Base-by-base conservation (phyloP, 1,140 invertebrate genomes). In the Melipona quadrifasciata region DNA sequence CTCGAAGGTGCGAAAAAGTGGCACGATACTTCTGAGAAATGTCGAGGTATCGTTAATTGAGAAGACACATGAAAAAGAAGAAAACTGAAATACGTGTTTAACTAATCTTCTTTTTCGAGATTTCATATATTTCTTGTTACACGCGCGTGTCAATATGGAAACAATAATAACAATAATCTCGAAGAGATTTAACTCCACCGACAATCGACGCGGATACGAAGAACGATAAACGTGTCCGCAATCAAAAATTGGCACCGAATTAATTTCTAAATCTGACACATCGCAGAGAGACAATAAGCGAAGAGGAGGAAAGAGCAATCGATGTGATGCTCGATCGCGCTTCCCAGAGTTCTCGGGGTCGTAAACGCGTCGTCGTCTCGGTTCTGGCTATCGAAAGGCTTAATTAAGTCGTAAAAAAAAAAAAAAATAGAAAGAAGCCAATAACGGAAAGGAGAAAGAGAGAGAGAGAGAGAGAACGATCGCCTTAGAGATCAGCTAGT, bases 361-460 rank as follows among this genome's bases (percentile, higher is more conserved):
- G n/a, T 39, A 31, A 39, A 24, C 19, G 24, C 55, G 79, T 0
- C 39, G 8, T 12, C 34, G 6, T n/a, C 68, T 71, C 12, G 21
- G 34, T 70, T 16, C 11, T 55, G n/a, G 51, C 57, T 4, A 24
- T 39, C 39, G n/a, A 51, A 58, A 51, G 14, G 12, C 31, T 55
- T 61, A 70, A 86, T 82, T 86, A 74, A 78, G 77, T 86, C 61
- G 77, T 21, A 57, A 34, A 55, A 34, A 27, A 64, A 31, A 65
- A 19, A 17, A 24, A 27, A 8, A 24, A 72, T 17, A 16, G 39
- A 39, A 39, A 24, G 11, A 12, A 19, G 4, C 21, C 24, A 27
- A 19, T 34, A 64, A 61, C 24, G 12, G 34, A 75, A 75, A 58
- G n/a, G 17, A 76, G 16, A 75, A 14, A 34, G 12, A 39, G 0